Evolutionary conservation across 2,113 vertebrate species (phyloP).

Genomic region (Corythaeola cristata): DNA sequence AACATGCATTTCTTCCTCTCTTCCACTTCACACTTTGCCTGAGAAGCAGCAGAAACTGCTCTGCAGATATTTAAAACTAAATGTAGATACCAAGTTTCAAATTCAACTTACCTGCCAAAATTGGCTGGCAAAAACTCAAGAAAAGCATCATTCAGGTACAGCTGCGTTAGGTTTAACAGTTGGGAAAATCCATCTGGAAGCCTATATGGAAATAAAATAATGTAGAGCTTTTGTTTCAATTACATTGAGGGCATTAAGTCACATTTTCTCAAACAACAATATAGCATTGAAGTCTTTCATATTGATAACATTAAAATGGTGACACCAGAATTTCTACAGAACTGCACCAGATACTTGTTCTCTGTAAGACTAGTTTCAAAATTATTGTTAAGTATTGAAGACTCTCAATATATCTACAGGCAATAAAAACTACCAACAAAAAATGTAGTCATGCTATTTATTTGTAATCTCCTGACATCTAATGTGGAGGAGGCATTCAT

Average conservation of each 20-base stretch:
- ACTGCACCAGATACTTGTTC: not conserved
- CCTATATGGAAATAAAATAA: constrained; percentile 69
- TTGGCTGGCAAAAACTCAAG: constrained; percentile 96
- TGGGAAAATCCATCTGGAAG: constrained; percentile 99
- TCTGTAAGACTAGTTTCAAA: not conserved
- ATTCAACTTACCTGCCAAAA: constrained; percentile 91
- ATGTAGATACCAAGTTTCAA: not conserved
- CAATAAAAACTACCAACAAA: not conserved
- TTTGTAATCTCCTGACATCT: not conserved
- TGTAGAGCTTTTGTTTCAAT: not conserved
- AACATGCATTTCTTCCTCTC: not conserved
- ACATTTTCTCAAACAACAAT: not conserved
- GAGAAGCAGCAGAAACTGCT: not conserved
- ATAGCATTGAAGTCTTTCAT: not conserved
- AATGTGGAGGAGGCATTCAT: not conserved
- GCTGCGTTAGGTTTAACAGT: constrained; percentile 93
- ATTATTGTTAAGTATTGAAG: not conserved
- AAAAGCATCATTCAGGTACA: constrained; percentile 98
- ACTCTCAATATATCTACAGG: not conserved
- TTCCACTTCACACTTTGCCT: not conserved
- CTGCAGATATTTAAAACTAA: not conserved
- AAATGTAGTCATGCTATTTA: not conserved
- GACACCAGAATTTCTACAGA: not conserved
- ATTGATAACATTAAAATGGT: not conserved
- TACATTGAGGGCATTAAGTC: not conserved